Evolutionary conservation across 2,888 invertebrate species (phyloP), one percentile per base, ranked within the genome.

Genomic region (Hirtodrosophila trivittata): DNA sequence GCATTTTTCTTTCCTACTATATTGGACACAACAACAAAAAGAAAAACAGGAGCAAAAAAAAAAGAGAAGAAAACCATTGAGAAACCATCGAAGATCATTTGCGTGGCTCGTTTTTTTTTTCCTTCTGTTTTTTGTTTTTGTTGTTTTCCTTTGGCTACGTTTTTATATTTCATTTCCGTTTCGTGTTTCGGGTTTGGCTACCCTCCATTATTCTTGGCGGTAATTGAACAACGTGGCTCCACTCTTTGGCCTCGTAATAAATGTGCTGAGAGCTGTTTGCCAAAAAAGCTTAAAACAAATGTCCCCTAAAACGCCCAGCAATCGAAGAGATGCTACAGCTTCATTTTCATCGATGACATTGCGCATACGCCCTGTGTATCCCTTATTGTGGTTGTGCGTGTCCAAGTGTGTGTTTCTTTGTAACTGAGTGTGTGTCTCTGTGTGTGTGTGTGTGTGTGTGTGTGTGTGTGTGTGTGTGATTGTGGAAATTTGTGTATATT

Each of bases 171-270:
- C 66, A 62, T 60, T 69, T 59, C 56, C 46, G 57, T 56, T 56
- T 58, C 18, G 51, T 16, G 51, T 58, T 45, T 50, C 30, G 49
- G 42, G 12, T 59, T 64, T 52, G 60, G 65, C 65, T 58, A 70
- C 39, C 59, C 52, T 59, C 82, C 78, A 84, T 85, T 85, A 65
- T 76, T 86, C 76, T 86, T 84, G 82, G 86, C 82, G 77, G 86
- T 84, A 83, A 83, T 83, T 83, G 83, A 86, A 84, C 82, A 83
- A 75, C 86, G 74, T 82, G 70, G 71, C 73, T 51, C 57, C 58
- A 68, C 59, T 65, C 60, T 25, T 55, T 30, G 66, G 70, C 35
- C 55, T 49, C 59, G 63, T 70, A 68, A 83, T 77, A 85, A 82
- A 80, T 83, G 77, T 73, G 18, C 18, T 37, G 47, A 62, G 58